phyloP scores from a whole-genome alignment of 2,888 invertebrate species.

The Amblyjoppa fuscipennis region DNA sequence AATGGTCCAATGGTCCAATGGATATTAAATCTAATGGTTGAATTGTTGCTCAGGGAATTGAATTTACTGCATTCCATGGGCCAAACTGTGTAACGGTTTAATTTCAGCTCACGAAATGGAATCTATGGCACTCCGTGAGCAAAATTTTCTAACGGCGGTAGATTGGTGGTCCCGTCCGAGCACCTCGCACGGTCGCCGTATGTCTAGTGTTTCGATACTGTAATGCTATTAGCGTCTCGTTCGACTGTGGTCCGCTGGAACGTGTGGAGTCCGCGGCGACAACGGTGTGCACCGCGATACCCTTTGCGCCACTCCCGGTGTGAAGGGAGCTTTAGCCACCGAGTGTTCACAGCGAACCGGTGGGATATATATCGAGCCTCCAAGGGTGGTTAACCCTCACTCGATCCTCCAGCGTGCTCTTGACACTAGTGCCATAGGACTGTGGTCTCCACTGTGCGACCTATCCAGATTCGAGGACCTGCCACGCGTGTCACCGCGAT shows the following conservation, averaged over 20 bases:
- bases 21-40: not conserved
- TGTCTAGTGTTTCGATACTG: no score
- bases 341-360: not conserved
- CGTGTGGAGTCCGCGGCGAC: not conserved
- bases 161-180: no score
- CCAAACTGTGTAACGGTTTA: no score
- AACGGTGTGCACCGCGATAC: not conserved
- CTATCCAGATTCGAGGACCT: conserved; percentile 6
- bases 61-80: no score
- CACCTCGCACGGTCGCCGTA: no score
- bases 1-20: no score
- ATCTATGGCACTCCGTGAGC: no score
- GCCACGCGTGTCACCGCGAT: conserved; percentile 25
- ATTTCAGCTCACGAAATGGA: no score
- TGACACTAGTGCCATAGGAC: conserved; percentile 7
- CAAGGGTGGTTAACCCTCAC: conserved; percentile 24
- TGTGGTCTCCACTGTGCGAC: not conserved
- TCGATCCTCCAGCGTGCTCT: conserved; percentile 22
- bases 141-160: no score
- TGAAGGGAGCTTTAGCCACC: not conserved
- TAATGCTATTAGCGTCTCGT: no score
- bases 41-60: no score
- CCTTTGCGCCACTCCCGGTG: not conserved
- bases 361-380: not conserved
- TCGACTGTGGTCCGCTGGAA: no score